Evolutionary conservation across 2,888 invertebrate genomes (phyloP).

Genomic region (Sarcophaga variegata): DNA sequence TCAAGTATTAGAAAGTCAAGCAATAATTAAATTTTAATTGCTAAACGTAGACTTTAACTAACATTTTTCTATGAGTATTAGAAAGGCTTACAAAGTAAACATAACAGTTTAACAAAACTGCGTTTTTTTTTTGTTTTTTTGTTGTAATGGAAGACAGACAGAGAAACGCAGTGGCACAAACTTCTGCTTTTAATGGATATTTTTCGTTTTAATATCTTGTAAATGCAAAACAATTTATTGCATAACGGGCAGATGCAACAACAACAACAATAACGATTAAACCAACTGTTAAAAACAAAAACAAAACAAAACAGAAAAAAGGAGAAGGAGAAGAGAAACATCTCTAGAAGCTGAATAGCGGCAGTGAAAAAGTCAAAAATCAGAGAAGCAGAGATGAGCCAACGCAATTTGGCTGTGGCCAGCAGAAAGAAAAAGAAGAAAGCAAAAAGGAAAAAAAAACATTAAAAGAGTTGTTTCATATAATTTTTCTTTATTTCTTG

Average conservation of each 20-base stretch:
- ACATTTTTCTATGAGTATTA: constrained; percentile 42
- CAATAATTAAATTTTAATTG: neutral
- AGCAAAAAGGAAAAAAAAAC: no score
- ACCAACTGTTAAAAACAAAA: constrained; percentile 5
- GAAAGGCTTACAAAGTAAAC: constrained; percentile 17
- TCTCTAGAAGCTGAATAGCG: neutral
- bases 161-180: constrained; percentile 14
- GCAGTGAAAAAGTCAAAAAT: constrained; percentile 31
- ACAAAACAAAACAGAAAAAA: neutral
- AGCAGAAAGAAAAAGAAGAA: no score
- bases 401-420: constrained; percentile 31
- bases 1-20: neutral
- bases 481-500: constrained; percentile 30
- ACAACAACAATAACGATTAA: constrained; percentile 44
- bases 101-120: neutral
- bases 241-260: constrained; percentile 57
- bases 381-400: constrained; percentile 12
- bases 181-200: constrained; percentile 65
- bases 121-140: no score
- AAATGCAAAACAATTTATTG: constrained; percentile 70
- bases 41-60: neutral
- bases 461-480: constrained; percentile 49
- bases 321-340: constrained; percentile 12
- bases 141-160: no score
- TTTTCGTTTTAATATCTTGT: constrained; percentile 67